phyloP scores from a whole-genome alignment of 2,797 vertebrate species.

The Microchirus variegatus region DNA sequence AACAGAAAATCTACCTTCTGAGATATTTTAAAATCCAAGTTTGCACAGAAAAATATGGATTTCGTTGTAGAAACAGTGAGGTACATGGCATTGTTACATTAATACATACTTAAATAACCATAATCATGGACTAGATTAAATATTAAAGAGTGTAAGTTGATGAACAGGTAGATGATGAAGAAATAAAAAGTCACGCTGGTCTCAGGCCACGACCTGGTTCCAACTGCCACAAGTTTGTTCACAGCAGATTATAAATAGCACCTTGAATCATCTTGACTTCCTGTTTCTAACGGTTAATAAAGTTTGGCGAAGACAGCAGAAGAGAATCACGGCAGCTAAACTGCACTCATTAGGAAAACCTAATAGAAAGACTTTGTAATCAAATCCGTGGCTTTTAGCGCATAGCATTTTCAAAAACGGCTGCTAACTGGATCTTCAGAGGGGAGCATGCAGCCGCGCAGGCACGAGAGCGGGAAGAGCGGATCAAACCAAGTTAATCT shows the following conservation, averaged over 20 bases:
- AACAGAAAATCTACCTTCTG: too few species aligned
- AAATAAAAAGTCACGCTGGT: neutral
- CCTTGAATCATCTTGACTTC: constrained; percentile 54
- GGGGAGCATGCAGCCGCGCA: constrained; percentile 52
- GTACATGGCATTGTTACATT: too few species aligned
- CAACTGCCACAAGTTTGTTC: constrained; percentile 27
- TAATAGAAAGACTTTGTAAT: constrained; percentile 80
- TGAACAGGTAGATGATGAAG: neutral
- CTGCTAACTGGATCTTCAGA: constrained; percentile 70
- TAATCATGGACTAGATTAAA: too few species aligned
- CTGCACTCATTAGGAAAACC: constrained; percentile 77
- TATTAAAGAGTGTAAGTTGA: neutral
- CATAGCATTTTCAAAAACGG: constrained; percentile 65
- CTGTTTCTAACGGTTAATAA: constrained; percentile 61
- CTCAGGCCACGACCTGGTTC: neutral
- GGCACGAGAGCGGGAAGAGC: constrained; percentile 61
- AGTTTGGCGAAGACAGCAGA: constrained; percentile 69
- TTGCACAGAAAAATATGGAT: too few species aligned
- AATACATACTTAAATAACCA: too few species aligned
- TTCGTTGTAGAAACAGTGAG: too few species aligned
- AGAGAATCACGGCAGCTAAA: constrained; percentile 66
- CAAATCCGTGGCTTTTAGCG: constrained; percentile 79
- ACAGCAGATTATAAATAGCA: constrained; percentile 45
- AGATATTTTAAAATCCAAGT: too few species aligned
- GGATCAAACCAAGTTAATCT: constrained; percentile 75